These are phyloP conservation scores for Salvelinus alpinus DNA, from an alignment of 2,113 vertebrate genomes.

Conservation along the genomic window DNA sequence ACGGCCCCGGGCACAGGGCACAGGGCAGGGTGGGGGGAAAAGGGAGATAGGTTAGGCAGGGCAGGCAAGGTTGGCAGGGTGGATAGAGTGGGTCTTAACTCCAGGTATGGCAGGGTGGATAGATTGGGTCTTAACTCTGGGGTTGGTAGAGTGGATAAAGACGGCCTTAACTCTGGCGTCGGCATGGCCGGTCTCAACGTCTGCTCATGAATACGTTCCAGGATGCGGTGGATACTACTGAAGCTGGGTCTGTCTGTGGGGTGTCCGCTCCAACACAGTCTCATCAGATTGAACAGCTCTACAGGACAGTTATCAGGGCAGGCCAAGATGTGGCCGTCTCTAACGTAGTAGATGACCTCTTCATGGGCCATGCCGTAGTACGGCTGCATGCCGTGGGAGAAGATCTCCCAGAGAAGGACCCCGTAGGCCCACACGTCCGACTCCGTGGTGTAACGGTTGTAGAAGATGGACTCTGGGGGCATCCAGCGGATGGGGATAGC, in stretches of 20 bases:
- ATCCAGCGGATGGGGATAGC: constrained; percentile 99
- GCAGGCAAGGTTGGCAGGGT: not conserved
- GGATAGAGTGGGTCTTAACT: not conserved
- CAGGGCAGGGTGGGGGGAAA: not conserved
- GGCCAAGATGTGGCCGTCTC: constrained; percentile 91
- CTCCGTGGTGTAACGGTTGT: constrained; percentile 95
- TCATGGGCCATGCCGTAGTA: constrained; percentile 98
- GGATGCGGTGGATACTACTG: constrained; percentile 88
- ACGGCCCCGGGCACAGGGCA: not conserved
- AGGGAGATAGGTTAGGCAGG: too few relatives aligned
- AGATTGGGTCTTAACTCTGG: not conserved
- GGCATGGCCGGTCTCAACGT: not conserved
- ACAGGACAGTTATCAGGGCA: constrained; percentile 90
- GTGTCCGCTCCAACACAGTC: constrained; percentile 92
- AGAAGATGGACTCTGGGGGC: constrained; percentile 98
- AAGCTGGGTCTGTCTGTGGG: constrained; percentile 89
- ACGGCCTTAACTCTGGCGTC: not conserved
- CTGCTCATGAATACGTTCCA: constrained; percentile 86
- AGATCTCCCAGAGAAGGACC: constrained; percentile 97
- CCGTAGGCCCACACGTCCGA: constrained; percentile 98
- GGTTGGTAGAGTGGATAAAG: not conserved
- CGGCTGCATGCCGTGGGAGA: constrained; percentile 95
- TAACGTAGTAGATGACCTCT: constrained; percentile 96
- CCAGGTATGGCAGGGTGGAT: not conserved
- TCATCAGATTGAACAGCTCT: constrained; percentile 96